These are phyloP conservation scores for Acromyrmex echinatior DNA, from an alignment of 1,140 invertebrate genomes.

Conservation along the genomic window DNA sequence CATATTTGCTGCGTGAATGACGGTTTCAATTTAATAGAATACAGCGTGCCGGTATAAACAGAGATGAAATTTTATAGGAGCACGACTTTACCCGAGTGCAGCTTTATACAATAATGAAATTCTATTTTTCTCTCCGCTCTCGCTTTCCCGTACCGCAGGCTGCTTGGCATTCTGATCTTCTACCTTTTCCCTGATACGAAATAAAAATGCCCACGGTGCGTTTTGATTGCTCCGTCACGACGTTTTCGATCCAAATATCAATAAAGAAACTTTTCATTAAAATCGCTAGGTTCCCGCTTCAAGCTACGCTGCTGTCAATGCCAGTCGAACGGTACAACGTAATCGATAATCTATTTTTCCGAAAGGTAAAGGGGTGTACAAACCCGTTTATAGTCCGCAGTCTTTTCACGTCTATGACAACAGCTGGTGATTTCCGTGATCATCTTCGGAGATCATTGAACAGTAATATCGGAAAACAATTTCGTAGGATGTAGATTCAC, in stretches of 20 bases:
- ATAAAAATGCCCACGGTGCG: slow-evolving; percentile 46
- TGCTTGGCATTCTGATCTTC: slow-evolving; percentile 58
- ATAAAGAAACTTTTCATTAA: slow-evolving; percentile 27
- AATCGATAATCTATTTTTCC: slow-evolving; percentile 28
- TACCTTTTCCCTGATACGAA: slow-evolving; percentile 36
- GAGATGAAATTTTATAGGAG: slow-evolving; percentile 62
- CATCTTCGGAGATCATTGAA: slow-evolving; percentile 32
- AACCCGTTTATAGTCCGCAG: background rate
- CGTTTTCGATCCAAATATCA: slow-evolving; percentile 27
- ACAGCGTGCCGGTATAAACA: slow-evolving; percentile 45
- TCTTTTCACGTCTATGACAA: slow-evolving; percentile 14
- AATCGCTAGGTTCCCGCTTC: background rate
- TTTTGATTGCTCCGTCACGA: slow-evolving; percentile 45
- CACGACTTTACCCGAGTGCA: slow-evolving; percentile 53
- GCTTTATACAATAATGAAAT: slow-evolving; percentile 60
- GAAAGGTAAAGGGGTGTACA: background rate
- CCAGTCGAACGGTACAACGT: background rate
- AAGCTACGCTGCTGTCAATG: slow-evolving; percentile 8
- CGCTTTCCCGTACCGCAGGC: slow-evolving; percentile 38
- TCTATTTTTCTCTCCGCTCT: slow-evolving; percentile 59
- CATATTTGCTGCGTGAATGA: slow-evolving; percentile 46
- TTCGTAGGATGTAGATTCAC: slow-evolving; percentile 39
- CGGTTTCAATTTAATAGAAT: slow-evolving; percentile 61
- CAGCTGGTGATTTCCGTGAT: slow-evolving; percentile 16
- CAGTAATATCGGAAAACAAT: slow-evolving; percentile 49